Conservation (phyloP, 2,113 vertebrate species). For the Actenoides lindsayi region DNA sequence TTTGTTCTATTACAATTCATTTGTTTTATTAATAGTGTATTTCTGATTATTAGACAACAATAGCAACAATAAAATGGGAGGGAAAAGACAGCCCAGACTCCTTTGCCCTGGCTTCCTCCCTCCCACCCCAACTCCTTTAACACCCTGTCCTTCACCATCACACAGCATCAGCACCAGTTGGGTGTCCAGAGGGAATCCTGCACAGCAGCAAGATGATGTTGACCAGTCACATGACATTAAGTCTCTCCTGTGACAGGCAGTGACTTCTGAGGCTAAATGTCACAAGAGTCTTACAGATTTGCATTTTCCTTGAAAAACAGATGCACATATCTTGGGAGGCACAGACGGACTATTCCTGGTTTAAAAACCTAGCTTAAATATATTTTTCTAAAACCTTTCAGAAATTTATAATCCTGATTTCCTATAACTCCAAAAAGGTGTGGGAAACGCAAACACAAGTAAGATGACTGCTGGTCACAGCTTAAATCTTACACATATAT, state of each 20-base stretch:
- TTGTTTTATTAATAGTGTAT: background rate
- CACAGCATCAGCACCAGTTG: background rate
- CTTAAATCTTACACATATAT: background rate
- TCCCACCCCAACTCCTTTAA: background rate
- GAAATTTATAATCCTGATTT: background rate
- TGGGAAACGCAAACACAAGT: background rate
- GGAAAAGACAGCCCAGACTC: background rate
- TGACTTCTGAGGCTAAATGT: background rate
- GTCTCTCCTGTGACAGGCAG: background rate
- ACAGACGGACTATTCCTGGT: background rate
- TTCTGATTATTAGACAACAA: background rate
- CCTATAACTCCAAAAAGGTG: background rate
- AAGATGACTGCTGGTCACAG: background rate
- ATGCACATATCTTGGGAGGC: background rate
- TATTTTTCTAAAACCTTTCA: background rate
- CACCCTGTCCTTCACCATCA: no score
- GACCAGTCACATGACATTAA: background rate
- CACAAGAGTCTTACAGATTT: background rate
- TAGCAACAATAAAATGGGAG: background rate
- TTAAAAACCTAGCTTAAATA: background rate
- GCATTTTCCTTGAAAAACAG: background rate
- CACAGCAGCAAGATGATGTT: accelerated
- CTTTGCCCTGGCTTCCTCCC: background rate
- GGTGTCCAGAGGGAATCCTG: background rate
- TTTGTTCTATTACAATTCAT: background rate